Conservation (phyloP, 2,113 vertebrate genomes). For the Sceloporus tristichus region DNA sequence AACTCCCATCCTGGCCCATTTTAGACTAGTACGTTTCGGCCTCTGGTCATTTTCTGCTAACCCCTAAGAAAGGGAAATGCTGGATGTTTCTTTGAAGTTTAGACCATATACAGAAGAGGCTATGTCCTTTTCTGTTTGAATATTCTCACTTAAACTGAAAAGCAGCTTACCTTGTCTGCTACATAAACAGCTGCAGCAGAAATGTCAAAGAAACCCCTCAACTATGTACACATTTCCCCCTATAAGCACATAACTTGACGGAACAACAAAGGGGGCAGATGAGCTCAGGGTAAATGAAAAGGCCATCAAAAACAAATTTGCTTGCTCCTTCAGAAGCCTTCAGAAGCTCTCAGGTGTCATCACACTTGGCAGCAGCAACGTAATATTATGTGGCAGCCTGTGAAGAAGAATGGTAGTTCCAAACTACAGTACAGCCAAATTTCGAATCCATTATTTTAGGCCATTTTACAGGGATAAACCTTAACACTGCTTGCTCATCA, state of each 20-base stretch:
- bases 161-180: neutral
- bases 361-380: neutral
- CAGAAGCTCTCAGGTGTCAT: neutral
- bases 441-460: neutral
- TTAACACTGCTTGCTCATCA: too few species aligned
- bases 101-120: neutral
- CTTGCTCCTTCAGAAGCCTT: neutral
- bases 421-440: neutral
- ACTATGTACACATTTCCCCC: neutral
- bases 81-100: neutral
- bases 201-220: neutral
- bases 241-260: neutral
- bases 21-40: neutral
- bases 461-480: neutral
- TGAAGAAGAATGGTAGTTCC: neutral
- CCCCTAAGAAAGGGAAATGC: neutral
- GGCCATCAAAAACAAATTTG: neutral
- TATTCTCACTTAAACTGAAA: neutral
- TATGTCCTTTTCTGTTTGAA: neutral
- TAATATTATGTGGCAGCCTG: neutral
- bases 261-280: too few species aligned
- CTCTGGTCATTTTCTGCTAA: neutral
- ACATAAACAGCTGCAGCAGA: neutral
- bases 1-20: neutral
- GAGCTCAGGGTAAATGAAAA: neutral